Evolutionary conservation across 1,140 invertebrate species (phyloP).

Genomic region (Helicorthomorpha holstii): DNA sequence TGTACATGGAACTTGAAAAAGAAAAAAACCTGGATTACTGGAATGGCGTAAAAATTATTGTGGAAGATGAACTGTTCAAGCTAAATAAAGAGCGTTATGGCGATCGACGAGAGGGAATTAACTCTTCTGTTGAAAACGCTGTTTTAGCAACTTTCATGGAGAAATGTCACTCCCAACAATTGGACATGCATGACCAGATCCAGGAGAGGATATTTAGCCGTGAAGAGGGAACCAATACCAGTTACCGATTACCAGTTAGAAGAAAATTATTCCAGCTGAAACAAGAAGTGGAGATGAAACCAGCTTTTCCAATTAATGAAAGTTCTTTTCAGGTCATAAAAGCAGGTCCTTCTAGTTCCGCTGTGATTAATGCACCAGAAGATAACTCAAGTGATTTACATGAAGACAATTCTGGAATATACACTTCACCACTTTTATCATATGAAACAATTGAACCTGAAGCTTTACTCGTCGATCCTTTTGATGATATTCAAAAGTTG

Average conservation of each 20-base stretch:
- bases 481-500: constrained; percentile 57
- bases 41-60: constrained; percentile 92
- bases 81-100: constrained; percentile 38
- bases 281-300: too few species aligned
- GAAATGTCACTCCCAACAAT: constrained; percentile 72
- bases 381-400: too few species aligned
- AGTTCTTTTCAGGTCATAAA: too few species aligned
- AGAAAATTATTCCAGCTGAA: too few species aligned
- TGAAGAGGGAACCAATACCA: constrained; percentile 80
- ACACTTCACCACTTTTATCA: constrained; percentile 59
- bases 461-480: constrained; percentile 56
- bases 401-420: constrained; percentile 62
- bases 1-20: constrained; percentile 42
- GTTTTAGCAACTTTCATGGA: constrained; percentile 82
- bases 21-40: constrained; percentile 84
- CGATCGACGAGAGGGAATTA: constrained; percentile 74
- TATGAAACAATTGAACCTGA: constrained; percentile 58
- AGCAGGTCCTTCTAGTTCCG: too few species aligned
- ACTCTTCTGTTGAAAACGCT: constrained; percentile 76
- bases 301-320: too few species aligned
- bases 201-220: constrained; percentile 67
- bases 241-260: too few species aligned
- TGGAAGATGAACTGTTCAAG: constrained; percentile 84
- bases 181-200: constrained; percentile 65
- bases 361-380: constrained; percentile 26